phyloP scores from a whole-genome alignment of 2,797 vertebrate genomes.

The Cyclopterus lumpus region DNA sequence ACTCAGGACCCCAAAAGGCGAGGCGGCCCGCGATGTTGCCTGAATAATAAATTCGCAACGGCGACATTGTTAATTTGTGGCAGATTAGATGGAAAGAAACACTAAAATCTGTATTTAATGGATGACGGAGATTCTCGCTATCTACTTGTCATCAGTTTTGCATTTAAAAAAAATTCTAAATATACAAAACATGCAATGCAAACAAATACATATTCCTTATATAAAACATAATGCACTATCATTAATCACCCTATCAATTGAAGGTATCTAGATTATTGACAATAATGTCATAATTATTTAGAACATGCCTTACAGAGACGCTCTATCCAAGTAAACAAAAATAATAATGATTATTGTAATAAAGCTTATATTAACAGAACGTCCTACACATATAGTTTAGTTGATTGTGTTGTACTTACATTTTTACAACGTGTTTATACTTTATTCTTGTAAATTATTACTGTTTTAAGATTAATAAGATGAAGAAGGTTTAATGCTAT shows the following conservation, averaged over 20 bases:
- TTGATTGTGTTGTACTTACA: not conserved
- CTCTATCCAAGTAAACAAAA: not conserved
- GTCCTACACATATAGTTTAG: not conserved
- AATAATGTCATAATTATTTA: not conserved
- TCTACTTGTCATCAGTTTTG: not conserved
- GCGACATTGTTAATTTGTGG: not conserved
- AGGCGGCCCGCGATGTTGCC: slow-evolving; percentile 64
- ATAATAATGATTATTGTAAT: not conserved
- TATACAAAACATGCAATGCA: not conserved
- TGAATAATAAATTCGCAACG: slow-evolving; percentile 43
- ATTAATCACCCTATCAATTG: not conserved
- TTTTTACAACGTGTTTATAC: not conserved
- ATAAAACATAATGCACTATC: not conserved
- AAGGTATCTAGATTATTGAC: not conserved
- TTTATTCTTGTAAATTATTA: no score
- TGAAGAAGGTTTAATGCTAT: not conserved
- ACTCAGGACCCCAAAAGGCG: slow-evolving; percentile 62
- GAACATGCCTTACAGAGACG: not conserved
- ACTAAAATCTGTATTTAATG: no score
- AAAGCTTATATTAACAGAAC: not conserved
- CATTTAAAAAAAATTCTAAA: not conserved
- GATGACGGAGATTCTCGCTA: not conserved
- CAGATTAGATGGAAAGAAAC: not conserved
- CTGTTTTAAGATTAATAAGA: not conserved
- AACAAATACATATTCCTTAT: not conserved